These are phyloP conservation scores for Drosophila kanekoi DNA, from an alignment of 2,888 invertebrate genomes.

Conservation along the genomic window DNA sequence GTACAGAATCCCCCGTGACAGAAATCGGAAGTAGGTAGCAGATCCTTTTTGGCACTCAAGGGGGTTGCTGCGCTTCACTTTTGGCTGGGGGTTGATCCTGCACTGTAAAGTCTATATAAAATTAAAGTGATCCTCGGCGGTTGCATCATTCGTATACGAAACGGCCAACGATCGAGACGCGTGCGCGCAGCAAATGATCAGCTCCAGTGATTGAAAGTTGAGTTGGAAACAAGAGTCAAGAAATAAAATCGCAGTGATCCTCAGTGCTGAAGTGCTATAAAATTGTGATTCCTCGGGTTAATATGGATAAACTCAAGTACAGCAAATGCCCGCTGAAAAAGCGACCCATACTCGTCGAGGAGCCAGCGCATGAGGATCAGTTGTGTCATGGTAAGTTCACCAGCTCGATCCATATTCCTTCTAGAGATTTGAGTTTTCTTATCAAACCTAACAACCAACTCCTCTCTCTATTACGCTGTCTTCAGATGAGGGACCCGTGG, in stretches of 20 bases:
- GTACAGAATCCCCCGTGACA: slow-evolving; percentile 55
- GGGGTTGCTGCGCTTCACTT: slow-evolving; percentile 60
- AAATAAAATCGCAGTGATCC: slow-evolving; percentile 15
- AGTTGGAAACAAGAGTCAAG: slow-evolving; percentile 15
- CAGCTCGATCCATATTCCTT: background rate
- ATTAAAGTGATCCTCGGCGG: slow-evolving; percentile 75
- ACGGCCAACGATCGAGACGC: slow-evolving; percentile 72
- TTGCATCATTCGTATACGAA: slow-evolving; percentile 83
- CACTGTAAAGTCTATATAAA: slow-evolving; percentile 75
- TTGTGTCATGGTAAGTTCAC: slow-evolving; percentile 72
- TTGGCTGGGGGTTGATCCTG: slow-evolving; percentile 65
- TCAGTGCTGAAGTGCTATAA: slow-evolving; percentile 7
- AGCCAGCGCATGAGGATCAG: slow-evolving; percentile 53
- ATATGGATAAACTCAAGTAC: slow-evolving; percentile 83
- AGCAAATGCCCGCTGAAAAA: slow-evolving; percentile 84
- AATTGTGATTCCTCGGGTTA: slow-evolving; percentile 5
- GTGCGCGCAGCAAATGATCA: slow-evolving; percentile 51
- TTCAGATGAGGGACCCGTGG: slow-evolving; percentile 83
- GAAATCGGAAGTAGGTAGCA: slow-evolving; percentile 77
- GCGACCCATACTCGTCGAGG: slow-evolving; percentile 79
- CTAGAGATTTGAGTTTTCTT: background rate
- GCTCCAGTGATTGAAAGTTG: slow-evolving; percentile 44
- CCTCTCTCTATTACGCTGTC: background rate
- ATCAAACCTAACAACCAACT: background rate
- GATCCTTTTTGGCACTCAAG: slow-evolving; percentile 60